phyloP scores from a whole-genome alignment of 2,888 invertebrate genomes.

The Andrena camellia region DNA sequence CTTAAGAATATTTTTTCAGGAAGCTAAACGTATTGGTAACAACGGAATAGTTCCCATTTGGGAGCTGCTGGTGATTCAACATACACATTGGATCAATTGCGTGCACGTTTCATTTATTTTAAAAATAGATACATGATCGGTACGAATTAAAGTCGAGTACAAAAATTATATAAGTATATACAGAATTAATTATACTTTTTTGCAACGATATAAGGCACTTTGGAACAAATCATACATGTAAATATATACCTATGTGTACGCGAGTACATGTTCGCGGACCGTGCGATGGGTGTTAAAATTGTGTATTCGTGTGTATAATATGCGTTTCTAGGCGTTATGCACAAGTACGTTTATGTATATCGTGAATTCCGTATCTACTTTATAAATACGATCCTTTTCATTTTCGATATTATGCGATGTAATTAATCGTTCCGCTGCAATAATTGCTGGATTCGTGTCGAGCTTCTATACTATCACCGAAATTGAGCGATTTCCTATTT shows the following conservation, averaged over 20 bases:
- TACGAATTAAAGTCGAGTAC: conserved; percentile 72
- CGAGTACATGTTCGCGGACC: conserved; percentile 34
- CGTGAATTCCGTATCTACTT: conserved; percentile 59
- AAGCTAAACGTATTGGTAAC: conserved; percentile 37
- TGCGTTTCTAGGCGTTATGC: conserved; percentile 56
- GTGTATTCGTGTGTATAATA: conserved; percentile 53
- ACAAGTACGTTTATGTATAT: conserved; percentile 65
- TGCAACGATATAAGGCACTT: conserved; percentile 83
- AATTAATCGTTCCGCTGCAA: conserved; percentile 84
- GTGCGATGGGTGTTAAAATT: conserved; percentile 45
- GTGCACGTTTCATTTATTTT: conserved; percentile 63
- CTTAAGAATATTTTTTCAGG: neutral
- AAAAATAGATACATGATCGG: conserved; percentile 70
- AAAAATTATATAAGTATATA: conserved; percentile 80
- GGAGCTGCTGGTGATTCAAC: conserved; percentile 49
- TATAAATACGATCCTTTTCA: conserved; percentile 40
- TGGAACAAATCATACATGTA: conserved; percentile 80
- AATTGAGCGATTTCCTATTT: conserved; percentile 83
- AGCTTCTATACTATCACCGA: conserved; percentile 82
- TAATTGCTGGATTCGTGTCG: conserved; percentile 83
- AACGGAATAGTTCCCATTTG: conserved; percentile 34
- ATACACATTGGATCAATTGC: conserved; percentile 48
- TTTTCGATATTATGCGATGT: conserved; percentile 80
- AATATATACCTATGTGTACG: conserved; percentile 64
- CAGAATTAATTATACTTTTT: conserved; percentile 73